Evolutionary conservation across 1,140 invertebrate species (phyloP).

Genomic region (Penaeus chinensis): DNA sequence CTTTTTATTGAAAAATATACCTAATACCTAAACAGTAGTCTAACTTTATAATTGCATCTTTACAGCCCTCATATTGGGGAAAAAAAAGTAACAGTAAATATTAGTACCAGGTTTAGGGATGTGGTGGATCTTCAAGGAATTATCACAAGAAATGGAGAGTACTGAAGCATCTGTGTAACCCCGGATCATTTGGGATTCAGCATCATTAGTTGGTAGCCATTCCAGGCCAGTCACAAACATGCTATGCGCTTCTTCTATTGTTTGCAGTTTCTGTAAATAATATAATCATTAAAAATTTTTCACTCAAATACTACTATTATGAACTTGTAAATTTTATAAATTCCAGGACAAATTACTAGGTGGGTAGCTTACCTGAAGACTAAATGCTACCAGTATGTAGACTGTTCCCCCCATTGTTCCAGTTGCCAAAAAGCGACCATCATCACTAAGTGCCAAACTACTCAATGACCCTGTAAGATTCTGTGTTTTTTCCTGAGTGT

Average conservation of each 20-base stretch:
- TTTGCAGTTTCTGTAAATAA: constrained; percentile 79
- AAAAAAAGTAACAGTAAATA: too few relatives aligned
- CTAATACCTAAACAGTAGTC: too few relatives aligned
- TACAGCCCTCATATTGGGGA: too few relatives aligned
- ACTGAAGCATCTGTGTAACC: constrained; percentile 83
- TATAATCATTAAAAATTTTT: constrained; percentile 22
- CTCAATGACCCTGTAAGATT: constrained; percentile 77
- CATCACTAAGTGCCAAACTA: constrained; percentile 87
- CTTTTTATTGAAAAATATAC: too few relatives aligned
- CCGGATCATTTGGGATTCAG: constrained; percentile 70
- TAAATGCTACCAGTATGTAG: constrained; percentile 90
- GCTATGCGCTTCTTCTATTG: constrained; percentile 85
- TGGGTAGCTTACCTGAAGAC: constrained; percentile 79
- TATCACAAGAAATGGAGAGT: constrained; percentile 94
- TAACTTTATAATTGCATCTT: too few relatives aligned
- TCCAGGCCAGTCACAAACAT: constrained; percentile 95
- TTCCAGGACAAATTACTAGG: too few relatives aligned
- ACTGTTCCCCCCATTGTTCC: constrained; percentile 95
- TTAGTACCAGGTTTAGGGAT: constrained; percentile 72
- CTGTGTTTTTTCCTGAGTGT: constrained; percentile 66
- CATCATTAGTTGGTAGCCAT: constrained; percentile 77
- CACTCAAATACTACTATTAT: background rate
- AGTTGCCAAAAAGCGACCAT: constrained; percentile 90
- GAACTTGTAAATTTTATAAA: too few relatives aligned
- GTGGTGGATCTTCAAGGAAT: constrained; percentile 90